These are phyloP conservation scores for Pagrus major DNA, from an alignment of 2,113 vertebrate species.

Conservation along the genomic window DNA sequence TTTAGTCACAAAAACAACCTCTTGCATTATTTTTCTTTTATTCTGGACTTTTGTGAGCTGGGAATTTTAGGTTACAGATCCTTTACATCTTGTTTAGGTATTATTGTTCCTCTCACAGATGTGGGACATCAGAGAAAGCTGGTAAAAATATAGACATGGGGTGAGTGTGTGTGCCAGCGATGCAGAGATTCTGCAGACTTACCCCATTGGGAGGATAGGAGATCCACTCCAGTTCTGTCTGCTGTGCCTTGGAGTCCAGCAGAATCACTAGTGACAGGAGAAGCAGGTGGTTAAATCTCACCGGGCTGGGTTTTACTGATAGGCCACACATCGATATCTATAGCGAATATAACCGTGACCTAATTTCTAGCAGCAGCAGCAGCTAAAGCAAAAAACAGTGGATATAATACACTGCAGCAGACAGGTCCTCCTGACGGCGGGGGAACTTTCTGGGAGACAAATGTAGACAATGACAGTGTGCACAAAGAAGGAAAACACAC, in stretches of 20 bases:
- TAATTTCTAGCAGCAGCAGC: slow-evolving; percentile 58
- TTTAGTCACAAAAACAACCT: slow-evolving; percentile 29
- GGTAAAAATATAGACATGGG: not conserved
- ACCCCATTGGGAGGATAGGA: slow-evolving; percentile 98
- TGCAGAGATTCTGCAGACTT: slow-evolving; percentile 75
- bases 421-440: slow-evolving; percentile 29
- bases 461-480: slow-evolving; percentile 12
- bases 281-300: slow-evolving; percentile 80
- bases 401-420: slow-evolving; percentile 41
- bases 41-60: not conserved
- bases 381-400: slow-evolving; percentile 28
- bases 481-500: not conserved
- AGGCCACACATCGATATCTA: slow-evolving; percentile 61
- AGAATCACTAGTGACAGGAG: slow-evolving; percentile 91
- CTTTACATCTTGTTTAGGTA: not conserved
- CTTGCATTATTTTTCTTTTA: slow-evolving; percentile 1
- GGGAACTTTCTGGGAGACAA: slow-evolving; percentile 33
- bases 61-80: not conserved
- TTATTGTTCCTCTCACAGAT: slow-evolving; percentile 37
- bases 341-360: slow-evolving; percentile 60
- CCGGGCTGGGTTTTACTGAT: slow-evolving; percentile 32
- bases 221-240: slow-evolving; percentile 99
- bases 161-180: slow-evolving; percentile 14
- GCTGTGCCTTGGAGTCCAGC: slow-evolving; percentile 99
- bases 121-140: slow-evolving; percentile 31